A percentile compares a stretch with the other conserved stretches of the same genome.
These are phyloP conservation scores for Phyllopteryx taeniolatus DNA, from an alignment of 2,113 vertebrate genomes.

Conservation along the genomic window DNA sequence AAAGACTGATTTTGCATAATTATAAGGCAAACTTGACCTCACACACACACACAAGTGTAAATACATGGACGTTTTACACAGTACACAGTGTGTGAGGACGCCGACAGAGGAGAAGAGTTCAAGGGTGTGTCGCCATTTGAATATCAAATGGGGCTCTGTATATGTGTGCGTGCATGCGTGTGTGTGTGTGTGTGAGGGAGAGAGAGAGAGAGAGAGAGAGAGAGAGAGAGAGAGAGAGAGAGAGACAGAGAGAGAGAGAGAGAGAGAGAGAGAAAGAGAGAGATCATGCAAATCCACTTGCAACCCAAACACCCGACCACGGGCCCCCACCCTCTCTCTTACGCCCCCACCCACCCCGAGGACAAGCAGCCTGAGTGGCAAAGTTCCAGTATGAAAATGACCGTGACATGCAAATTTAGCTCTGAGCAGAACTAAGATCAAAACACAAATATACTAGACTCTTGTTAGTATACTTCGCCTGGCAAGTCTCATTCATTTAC, in stretches of 20 bases:
- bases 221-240: conserved; percentile 58
- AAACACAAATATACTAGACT: background rate
- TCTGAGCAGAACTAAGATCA: conserved; percentile 4
- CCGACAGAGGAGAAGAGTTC: conserved; percentile 22
- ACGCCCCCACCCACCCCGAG: conserved; percentile 52
- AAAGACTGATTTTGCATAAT: background rate
- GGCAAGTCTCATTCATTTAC: no score
- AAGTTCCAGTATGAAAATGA: conserved; percentile 95
- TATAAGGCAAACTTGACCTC: background rate
- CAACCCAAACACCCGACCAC: conserved; percentile 21
- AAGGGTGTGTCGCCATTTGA: conserved; percentile 80
- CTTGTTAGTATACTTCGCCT: no score
- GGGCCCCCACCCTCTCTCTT: background rate
- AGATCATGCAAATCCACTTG: conserved; percentile 82
- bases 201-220: conserved; percentile 44
- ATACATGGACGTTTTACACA: background rate
- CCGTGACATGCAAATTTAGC: conserved; percentile 83
- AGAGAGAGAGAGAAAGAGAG: no score
- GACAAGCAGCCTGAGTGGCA: conserved; percentile 61
- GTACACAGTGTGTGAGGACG: background rate
- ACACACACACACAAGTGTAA: background rate
- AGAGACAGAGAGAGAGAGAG: no score
- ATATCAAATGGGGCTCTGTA: conserved; percentile 84
- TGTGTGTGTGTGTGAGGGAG: conserved; percentile 3
- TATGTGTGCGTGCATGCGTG: conserved; percentile 5